phyloP scores from a whole-genome alignment of 2,888 invertebrate species.

The Bembecia ichneumoniformis region DNA sequence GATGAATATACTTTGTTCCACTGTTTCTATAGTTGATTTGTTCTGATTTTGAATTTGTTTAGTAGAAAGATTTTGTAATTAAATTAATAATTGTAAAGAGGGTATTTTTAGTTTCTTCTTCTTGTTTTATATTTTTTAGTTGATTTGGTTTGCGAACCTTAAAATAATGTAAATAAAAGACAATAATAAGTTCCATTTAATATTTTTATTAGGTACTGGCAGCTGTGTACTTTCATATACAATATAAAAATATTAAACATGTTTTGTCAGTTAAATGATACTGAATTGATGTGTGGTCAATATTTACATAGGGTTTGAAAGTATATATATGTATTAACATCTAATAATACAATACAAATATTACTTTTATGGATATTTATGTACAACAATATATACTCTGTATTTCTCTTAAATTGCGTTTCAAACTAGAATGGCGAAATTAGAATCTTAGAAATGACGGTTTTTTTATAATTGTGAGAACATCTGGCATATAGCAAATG shows the following conservation, averaged over 20 bases:
- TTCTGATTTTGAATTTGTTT: too few species aligned
- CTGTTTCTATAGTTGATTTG: too few species aligned
- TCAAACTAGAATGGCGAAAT: too few species aligned
- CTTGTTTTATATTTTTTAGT: too few species aligned
- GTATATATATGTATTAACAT: conserved; percentile 33
- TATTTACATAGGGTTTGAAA: conserved; percentile 50
- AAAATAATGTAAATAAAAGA: neutral
- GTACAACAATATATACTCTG: conserved; percentile 26
- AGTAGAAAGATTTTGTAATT: too few species aligned
- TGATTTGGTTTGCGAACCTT: too few species aligned
- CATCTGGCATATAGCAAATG: too few species aligned
- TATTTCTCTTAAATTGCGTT: neutral
- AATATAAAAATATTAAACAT: conserved; percentile 69
- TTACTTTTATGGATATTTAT: conserved; percentile 1
- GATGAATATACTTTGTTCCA: too few species aligned
- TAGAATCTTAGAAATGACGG: too few species aligned
- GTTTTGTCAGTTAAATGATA: conserved; percentile 42
- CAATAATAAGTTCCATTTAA: conserved; percentile 38
- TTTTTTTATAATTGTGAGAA: too few species aligned
- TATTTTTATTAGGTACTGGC: conserved; percentile 67
- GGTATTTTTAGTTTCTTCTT: too few species aligned
- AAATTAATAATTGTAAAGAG: too few species aligned
- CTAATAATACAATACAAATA: conserved; percentile 19
- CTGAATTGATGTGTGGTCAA: conserved; percentile 44
- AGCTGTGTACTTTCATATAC: conserved; percentile 38